Base-by-base conservation (phyloP, 2,113 vertebrate species). In the Epinephelus fuscoguttatus region DNA sequence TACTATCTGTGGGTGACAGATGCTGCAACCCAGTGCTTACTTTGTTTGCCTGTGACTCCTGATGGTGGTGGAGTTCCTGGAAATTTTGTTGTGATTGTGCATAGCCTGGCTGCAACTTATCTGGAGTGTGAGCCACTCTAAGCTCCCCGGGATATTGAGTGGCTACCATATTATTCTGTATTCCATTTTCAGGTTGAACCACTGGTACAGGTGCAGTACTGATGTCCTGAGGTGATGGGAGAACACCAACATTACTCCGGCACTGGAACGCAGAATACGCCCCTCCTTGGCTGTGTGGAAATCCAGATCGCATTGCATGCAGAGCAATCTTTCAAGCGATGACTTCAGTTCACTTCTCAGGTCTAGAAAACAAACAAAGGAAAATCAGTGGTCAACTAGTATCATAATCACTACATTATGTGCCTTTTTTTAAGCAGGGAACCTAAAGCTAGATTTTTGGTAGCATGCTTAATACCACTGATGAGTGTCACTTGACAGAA, bases 301-400 rank as follows among this genome's bases (percentile, higher is more conserved):
- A 59, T 66, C 59, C 74, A 68, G 68, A 71, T 37, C 0, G 17
- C 71, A 77, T 84, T 40, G 47, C 67, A 45, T 72, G 59, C 6
- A 53, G 19, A 56, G n/a, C 49, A 53, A 19, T 57, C 70, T 73
- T 85, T 84, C 19, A 82, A 77, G 27, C 8, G 63, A 80, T 37
- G 23, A 49, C 70, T 57, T 71, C 30, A 69, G 49, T 53, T 56
- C 0, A 3, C 33, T 30, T 61, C 19, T 47, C 37, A 67, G 23
- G 60, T 77, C 83, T 89, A 74, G 69, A n/a, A 80, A 60, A 72
- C 13, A 83, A 75, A 76, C 15, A 62, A 82, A 70, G 0, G 6
- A 49, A 23, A 66, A 73, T 81, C 57, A 80, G 52, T 67, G 3
- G 4, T 40, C 52, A 7, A 33, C 6, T 17, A 17, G 12, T 42